Percentiles rank a stretch among this genome's conserved stretches.
Evolutionary conservation across 2,888 invertebrate genomes (phyloP).

Genomic region (Apamea monoglypha): DNA sequence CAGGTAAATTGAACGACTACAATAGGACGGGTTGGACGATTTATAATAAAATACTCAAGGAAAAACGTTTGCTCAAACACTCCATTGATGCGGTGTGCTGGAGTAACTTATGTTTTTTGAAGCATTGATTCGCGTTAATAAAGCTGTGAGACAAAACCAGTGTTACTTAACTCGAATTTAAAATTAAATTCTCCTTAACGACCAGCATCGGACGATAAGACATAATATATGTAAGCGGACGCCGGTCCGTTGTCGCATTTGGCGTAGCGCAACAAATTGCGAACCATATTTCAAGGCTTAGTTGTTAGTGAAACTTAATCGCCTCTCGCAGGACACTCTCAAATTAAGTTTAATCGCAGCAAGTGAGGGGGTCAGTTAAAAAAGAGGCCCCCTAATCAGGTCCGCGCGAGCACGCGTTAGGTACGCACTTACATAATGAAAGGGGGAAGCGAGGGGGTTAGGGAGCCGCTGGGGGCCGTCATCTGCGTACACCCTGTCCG

Average conservation of each 20-base stretch:
- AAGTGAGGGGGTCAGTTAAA: conserved; percentile 90
- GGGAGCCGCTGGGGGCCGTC: conserved; percentile 84
- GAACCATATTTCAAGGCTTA: conserved; percentile 70
- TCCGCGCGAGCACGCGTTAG: conserved; percentile 89
- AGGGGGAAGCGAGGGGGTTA: conserved; percentile 85
- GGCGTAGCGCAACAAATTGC: conserved; percentile 66
- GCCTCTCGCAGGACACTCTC: conserved; percentile 82
- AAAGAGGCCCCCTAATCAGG: conserved; percentile 90
- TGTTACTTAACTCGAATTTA: conserved; percentile 31
- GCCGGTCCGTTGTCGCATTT: conserved; percentile 53
- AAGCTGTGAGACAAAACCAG: conserved; percentile 12
- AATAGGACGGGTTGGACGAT: conserved; percentile 32
- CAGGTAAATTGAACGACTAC: conserved; percentile 72
- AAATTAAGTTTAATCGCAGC: conserved; percentile 89
- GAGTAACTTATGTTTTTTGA: conserved; percentile 24
- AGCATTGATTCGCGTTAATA: conserved; percentile 21
- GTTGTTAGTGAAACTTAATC: conserved; percentile 80
- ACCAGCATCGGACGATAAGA: conserved; percentile 48
- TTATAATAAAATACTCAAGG: conserved; percentile 32
- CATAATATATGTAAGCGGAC: conserved; percentile 52
- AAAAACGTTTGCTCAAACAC: conserved; percentile 35
- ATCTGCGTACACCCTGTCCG: conserved; percentile 90
- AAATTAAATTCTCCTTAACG: conserved; percentile 50
- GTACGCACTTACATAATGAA: conserved; percentile 90
- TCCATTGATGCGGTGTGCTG: conserved; percentile 24